Percentiles rank a stretch among this genome's conserved stretches.
Evolutionary conservation across 1,140 invertebrate genomes (phyloP).

Genomic region (Drosophila triauraria): DNA sequence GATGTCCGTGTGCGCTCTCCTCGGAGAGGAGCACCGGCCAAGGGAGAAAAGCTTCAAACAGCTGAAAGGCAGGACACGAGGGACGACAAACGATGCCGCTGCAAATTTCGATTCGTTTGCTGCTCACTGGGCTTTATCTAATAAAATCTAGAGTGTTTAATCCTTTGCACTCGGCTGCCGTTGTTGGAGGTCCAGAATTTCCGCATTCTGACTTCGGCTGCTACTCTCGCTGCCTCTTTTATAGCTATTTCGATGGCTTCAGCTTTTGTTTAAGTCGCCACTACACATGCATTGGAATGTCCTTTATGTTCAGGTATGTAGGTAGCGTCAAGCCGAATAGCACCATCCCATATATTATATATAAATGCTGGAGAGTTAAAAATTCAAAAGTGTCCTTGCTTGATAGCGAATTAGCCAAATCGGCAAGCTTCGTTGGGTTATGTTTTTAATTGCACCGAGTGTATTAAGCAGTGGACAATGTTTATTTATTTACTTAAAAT

Average conservation of each 20-base stretch:
- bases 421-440: background rate
- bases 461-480: no score
- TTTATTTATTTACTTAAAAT: no score
- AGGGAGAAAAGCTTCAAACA: background rate
- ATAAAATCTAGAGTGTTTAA: slow-evolving; percentile 82
- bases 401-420: background rate
- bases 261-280: slow-evolving; percentile 4
- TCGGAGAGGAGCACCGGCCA: background rate
- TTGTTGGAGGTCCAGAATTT: slow-evolving; percentile 44
- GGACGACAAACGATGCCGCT: slow-evolving; percentile 44
- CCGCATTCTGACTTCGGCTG: slow-evolving; percentile 33
- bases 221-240: slow-evolving; percentile 8
- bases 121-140: slow-evolving; percentile 76
- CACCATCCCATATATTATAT: background rate
- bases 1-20: slow-evolving; percentile 45
- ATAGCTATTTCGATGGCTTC: background rate
- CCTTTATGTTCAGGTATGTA: background rate
- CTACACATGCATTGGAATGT: slow-evolving; percentile 25
- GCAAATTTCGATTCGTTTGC: slow-evolving; percentile 63
- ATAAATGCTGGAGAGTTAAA: background rate
- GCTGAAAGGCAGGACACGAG: slow-evolving; percentile 2
- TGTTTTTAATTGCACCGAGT: no score
- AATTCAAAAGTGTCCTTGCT: no score
- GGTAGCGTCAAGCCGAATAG: no score
- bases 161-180: slow-evolving; percentile 73